phyloP scores from a whole-genome alignment of 2,113 vertebrate genomes.

The Todiramphus chloris region DNA sequence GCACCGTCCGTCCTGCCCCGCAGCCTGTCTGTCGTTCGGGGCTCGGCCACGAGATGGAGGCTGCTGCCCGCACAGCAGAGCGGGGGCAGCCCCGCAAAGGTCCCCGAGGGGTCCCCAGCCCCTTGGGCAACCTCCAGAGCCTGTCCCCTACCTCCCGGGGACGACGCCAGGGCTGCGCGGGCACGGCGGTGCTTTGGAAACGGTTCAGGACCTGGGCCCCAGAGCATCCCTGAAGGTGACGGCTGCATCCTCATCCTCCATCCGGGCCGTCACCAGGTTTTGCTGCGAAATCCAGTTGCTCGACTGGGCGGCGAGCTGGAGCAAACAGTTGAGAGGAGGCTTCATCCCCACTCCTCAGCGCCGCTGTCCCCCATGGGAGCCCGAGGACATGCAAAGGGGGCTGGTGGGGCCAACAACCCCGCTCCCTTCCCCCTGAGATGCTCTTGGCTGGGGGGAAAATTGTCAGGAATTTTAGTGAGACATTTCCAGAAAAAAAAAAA shows the following conservation, averaged over 20 bases:
- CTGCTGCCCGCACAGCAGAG: constrained; percentile 9
- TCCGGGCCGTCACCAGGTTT: fast-evolving
- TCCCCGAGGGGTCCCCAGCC: neutral
- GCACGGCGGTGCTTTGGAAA: fast-evolving
- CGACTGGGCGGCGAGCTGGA: neutral
- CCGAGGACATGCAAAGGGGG: neutral
- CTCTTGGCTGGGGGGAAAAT: neutral
- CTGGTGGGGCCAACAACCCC: fast-evolving
- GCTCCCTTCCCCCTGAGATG: fast-evolving
- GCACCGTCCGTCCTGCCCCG: neutral
- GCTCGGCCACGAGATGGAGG: constrained; percentile 71
- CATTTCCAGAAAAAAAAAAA: neutral
- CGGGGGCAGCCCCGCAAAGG: neutral
- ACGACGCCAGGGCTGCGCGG: fast-evolving
- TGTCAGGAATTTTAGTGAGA: neutral
- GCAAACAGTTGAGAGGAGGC: neutral
- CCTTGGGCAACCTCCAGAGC: neutral
- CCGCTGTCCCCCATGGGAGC: fast-evolving
- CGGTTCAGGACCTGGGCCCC: neutral
- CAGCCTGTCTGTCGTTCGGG: neutral
- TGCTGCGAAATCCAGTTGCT: neutral
- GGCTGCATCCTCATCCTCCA: neutral
- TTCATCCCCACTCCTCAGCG: neutral
- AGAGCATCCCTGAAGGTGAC: neutral
- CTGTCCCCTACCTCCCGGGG: neutral